A percentile compares a stretch with the other conserved stretches of the same genome.
Evolutionary conservation across 2,888 invertebrate species (phyloP).

Genomic region (Phrixothrix hirtus): DNA sequence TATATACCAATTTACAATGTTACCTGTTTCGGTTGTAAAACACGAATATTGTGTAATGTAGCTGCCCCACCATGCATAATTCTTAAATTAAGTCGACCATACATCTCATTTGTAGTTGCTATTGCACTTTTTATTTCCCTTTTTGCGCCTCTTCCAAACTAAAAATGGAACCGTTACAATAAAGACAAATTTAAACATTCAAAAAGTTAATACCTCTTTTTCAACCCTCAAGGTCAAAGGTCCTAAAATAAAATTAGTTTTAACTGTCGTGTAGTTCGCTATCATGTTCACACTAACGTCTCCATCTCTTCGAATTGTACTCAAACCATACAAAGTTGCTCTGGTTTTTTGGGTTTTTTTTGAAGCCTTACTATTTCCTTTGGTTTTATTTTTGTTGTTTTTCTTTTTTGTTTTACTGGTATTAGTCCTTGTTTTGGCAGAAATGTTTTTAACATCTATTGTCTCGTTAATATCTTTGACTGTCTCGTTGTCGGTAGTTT

Average conservation of each 20-base stretch:
- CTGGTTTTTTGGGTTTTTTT: slow-evolving; percentile 68
- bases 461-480: slow-evolving; percentile 4
- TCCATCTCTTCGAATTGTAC: slow-evolving; percentile 76
- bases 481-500: slow-evolving; percentile 37
- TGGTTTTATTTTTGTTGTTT: slow-evolving; percentile 43
- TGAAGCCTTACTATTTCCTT: slow-evolving; percentile 50
- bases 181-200: not conserved
- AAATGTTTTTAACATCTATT: slow-evolving; percentile 34
- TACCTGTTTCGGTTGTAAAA: slow-evolving; percentile 86
- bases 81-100: slow-evolving; percentile 75
- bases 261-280: slow-evolving; percentile 79
- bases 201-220: slow-evolving; percentile 69
- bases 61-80: slow-evolving; percentile 81
- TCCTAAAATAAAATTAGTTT: slow-evolving; percentile 79
- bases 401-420: slow-evolving; percentile 37
- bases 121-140: slow-evolving; percentile 84
- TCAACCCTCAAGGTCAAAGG: slow-evolving; percentile 79
- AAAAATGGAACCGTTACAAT: slow-evolving; percentile 32
- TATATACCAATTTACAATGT: too few species aligned
- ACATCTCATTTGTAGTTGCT: slow-evolving; percentile 86
- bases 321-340: slow-evolving; percentile 79
- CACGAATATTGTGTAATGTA: slow-evolving; percentile 80
- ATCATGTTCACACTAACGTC: slow-evolving; percentile 81
- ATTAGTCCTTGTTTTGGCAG: slow-evolving; percentile 33
- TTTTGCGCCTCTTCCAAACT: slow-evolving; percentile 77